Percentiles rank a stretch among this genome's conserved stretches.
Conservation (phyloP, 1,140 invertebrate genomes). For the Melitaea cinxia region DNA sequence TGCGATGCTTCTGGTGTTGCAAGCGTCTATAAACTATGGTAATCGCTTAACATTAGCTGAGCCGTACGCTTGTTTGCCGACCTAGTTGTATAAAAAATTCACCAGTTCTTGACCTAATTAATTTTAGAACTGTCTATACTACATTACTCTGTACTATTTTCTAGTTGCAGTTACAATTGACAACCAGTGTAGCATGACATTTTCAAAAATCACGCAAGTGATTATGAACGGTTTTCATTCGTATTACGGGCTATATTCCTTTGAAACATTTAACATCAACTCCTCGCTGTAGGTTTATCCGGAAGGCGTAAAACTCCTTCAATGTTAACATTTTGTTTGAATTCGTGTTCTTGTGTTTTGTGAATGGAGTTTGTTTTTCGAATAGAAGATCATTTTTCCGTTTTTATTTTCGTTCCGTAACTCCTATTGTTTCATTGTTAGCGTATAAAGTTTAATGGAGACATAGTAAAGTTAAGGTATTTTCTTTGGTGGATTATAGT, state of each 20-base stretch:
- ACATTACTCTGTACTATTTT: constrained; percentile 19
- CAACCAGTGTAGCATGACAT: constrained; percentile 14
- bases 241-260: background rate
- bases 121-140: background rate
- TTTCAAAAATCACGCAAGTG: background rate
- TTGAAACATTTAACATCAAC: constrained; percentile 1
- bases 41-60: too few species aligned
- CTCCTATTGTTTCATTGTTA: constrained; percentile 14
- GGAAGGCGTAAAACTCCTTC: constrained; percentile 42
- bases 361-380: constrained; percentile 26
- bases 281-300: constrained; percentile 17
- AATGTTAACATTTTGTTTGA: constrained; percentile 39
- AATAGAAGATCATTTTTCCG: constrained; percentile 22
- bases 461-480: background rate
- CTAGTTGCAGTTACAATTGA: constrained; percentile 25
- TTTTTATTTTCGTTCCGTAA: constrained; percentile 11
- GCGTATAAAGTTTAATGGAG: constrained; percentile 5
- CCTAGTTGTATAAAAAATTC: too few species aligned
- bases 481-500: background rate
- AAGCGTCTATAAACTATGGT: too few species aligned
- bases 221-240: constrained; percentile 6
- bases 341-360: constrained; percentile 40
- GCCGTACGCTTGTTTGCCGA: too few species aligned
- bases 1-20: too few species aligned
- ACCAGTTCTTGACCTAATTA: background rate